These are phyloP conservation scores for Kuschelorhynchus macadamiae DNA, from an alignment of 2,888 invertebrate genomes.

Conservation along the genomic window DNA sequence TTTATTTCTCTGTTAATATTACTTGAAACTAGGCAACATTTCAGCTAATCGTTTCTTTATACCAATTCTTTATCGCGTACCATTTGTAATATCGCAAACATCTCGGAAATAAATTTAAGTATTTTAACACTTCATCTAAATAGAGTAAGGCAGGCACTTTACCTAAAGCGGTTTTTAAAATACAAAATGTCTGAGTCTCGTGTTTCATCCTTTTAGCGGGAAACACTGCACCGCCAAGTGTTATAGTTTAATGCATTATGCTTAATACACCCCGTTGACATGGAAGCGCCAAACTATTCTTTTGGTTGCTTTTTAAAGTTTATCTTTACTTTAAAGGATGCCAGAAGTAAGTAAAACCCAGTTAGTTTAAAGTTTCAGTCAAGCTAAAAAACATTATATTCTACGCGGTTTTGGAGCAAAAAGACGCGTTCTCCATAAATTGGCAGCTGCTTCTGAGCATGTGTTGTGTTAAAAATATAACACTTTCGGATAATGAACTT, in stretches of 20 bases:
- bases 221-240: constrained; percentile 27
- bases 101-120: constrained; percentile 11
- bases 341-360: constrained; percentile 18
- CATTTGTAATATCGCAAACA: too few relatives aligned
- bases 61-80: not conserved
- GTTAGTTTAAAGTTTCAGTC: too few relatives aligned
- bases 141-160: constrained; percentile 34
- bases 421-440: too few relatives aligned
- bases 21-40: too few relatives aligned
- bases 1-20: too few relatives aligned
- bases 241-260: constrained; percentile 27
- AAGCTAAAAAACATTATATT: too few relatives aligned
- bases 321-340: constrained; percentile 26
- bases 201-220: constrained; percentile 42
- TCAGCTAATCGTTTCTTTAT: not conserved
- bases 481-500: too few relatives aligned
- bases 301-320: constrained; percentile 28
- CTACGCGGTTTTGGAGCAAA: too few relatives aligned
- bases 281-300: constrained; percentile 6
- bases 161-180: constrained; percentile 41
- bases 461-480: too few relatives aligned
- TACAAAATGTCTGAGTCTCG: constrained; percentile 30
- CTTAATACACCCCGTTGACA: constrained; percentile 28
- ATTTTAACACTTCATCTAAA: constrained; percentile 32
- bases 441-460: too few relatives aligned